Base-by-base conservation (phyloP, 2,888 invertebrate species). In the Noctua fimbriata region DNA sequence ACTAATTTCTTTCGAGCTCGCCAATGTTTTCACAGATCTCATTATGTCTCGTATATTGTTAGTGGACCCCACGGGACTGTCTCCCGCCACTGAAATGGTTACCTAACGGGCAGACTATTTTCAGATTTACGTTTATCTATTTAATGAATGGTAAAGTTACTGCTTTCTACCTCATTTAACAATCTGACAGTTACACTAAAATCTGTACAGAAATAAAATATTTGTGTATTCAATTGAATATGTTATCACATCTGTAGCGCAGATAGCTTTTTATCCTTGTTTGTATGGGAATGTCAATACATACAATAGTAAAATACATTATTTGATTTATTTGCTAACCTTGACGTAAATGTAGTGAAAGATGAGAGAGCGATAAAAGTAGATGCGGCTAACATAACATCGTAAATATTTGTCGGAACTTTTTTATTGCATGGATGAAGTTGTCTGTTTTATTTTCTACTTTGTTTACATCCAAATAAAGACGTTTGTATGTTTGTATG, bases 271-370 rank as follows among this genome's bases (percentile, higher is more conserved):
- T 9, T 47, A 60, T 41, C 36, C 18, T 28, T 49, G 16, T 21
- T 63, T 63, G 10, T 70, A 70, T 41, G 21, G 14, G n/a, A 44
- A 52, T 69, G 32, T 63, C 49, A 52, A 71, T 41, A 63, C 71
- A 36, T 44, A 36, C 28, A 78, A 47, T 67, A 58, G 21, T 5
- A 49, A 2, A 58, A 69, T 28, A 79, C 28, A 78, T 69, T 36
- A 41, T 21, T 70, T 32, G 28, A 21, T 78, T 32, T 49, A 44
- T 71, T 71, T 32, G 10, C 9, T 63, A 21, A 49, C 69, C 24
- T 49, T 79, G 69, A 69, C 16, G 16, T 32, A 49, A 41, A 41
- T 49, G 47, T 49, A 69, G 14, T 5, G 63, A 28, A 60, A 79
- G 41, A 60, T n/a, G 16, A 24, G 28, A 66, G 5, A 21, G 49